Percentiles rank a stretch among this genome's conserved stretches.
Conservation (phyloP, 2,797 vertebrate species). For the Xenentodon cancila region DNA sequence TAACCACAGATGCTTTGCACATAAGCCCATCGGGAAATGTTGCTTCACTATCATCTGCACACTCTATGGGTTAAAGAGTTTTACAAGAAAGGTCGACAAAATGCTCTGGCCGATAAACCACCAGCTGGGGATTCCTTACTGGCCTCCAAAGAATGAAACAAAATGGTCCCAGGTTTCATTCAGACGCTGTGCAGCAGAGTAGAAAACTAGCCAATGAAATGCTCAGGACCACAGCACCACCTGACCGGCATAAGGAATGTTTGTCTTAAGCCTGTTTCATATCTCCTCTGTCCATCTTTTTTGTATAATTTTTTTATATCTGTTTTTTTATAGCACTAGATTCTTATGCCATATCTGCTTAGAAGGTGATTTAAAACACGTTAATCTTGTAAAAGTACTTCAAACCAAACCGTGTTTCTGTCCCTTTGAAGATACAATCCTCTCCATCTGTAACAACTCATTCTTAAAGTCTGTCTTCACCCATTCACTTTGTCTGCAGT, state of each 20-base stretch:
- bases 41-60: constrained; percentile 35
- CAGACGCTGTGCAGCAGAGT: constrained; percentile 26
- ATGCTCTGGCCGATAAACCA: constrained; percentile 63
- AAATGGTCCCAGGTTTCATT: constrained; percentile 49
- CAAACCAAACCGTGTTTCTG: constrained; percentile 68
- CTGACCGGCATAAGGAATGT: constrained; percentile 47
- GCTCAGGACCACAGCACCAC: constrained; percentile 23
- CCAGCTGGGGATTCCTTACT: constrained; percentile 64
- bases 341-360: constrained; percentile 56
- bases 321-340: constrained; percentile 56
- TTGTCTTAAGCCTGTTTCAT: constrained; percentile 34
- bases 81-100: constrained; percentile 62
- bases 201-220: constrained; percentile 57
- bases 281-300: constrained; percentile 44
- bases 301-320: constrained; percentile 14
- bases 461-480: constrained; percentile 68
- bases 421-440: constrained; percentile 78
- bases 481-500: constrained; percentile 67
- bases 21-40: constrained; percentile 43
- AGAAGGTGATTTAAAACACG: constrained; percentile 73
- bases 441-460: constrained; percentile 73
- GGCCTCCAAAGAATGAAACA: constrained; percentile 38
- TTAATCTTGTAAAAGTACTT: constrained; percentile 67
- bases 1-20: constrained; percentile 51
- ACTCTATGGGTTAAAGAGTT: constrained; percentile 63